These are phyloP conservation scores for Cloeon dipterum DNA, from an alignment of 2,888 invertebrate genomes.

Conservation along the genomic window DNA sequence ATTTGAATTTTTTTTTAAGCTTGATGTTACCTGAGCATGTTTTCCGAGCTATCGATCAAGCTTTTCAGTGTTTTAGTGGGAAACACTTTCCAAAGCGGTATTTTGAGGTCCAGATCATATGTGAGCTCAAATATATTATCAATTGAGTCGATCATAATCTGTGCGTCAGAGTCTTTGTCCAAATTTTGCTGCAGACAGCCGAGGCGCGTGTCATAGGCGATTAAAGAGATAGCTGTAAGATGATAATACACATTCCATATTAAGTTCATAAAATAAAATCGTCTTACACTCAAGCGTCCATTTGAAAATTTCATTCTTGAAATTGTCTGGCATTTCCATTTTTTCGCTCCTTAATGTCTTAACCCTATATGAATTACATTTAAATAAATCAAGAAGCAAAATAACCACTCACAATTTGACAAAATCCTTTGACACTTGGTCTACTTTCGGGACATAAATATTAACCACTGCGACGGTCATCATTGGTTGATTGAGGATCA, in stretches of 20 bases:
- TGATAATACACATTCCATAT: too few relatives aligned
- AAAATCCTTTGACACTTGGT: slow-evolving; percentile 20
- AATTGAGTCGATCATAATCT: slow-evolving; percentile 19
- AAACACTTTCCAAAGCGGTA: slow-evolving; percentile 15
- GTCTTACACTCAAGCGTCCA: slow-evolving; percentile 35
- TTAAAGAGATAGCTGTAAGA: slow-evolving; percentile 16
- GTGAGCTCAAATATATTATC: slow-evolving; percentile 13
- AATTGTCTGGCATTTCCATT: slow-evolving; percentile 20
- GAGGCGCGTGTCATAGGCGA: slow-evolving; percentile 19
- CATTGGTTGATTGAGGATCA: slow-evolving; percentile 39
- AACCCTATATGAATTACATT: slow-evolving; percentile 17
- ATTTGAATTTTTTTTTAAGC: too few relatives aligned
- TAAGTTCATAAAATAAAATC: background rate
- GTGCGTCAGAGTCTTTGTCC: slow-evolving; percentile 16
- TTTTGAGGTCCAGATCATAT: slow-evolving; percentile 15
- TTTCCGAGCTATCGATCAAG: slow-evolving; percentile 17
- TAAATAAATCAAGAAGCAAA: too few relatives aligned
- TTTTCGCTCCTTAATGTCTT: slow-evolving; percentile 14
- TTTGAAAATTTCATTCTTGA: slow-evolving; percentile 28
- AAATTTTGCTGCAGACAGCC: slow-evolving; percentile 18
- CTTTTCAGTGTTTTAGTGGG: slow-evolving; percentile 15
- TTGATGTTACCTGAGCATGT: slow-evolving; percentile 17
- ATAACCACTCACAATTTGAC: slow-evolving; percentile 7
- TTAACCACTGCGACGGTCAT: slow-evolving; percentile 33
- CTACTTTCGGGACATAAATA: slow-evolving; percentile 24